phyloP scores from a whole-genome alignment of 2,113 vertebrate genomes.

The Macrotis lagotis region DNA sequence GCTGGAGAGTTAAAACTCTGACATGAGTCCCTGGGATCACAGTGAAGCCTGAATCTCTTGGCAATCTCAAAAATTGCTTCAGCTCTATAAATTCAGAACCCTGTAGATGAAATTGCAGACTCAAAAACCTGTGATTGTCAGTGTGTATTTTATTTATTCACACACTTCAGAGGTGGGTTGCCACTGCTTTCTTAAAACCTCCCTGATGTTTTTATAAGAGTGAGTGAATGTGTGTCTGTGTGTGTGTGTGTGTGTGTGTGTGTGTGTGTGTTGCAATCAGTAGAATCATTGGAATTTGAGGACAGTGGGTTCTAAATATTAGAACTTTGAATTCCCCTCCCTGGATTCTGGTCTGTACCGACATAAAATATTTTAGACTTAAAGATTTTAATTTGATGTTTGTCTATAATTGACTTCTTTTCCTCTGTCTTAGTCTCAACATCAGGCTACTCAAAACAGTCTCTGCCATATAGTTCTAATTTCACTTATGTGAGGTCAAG shows the following conservation, averaged over 20 bases:
- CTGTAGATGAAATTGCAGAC: not conserved
- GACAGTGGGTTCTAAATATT: not conserved
- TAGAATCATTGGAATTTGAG: not conserved
- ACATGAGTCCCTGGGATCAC: fast-evolving
- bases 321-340: not conserved
- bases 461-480: not conserved
- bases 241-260: not conserved
- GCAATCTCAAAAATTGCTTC: not conserved
- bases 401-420: not conserved
- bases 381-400: not conserved
- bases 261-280: not conserved
- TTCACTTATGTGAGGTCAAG: not conserved
- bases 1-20: not conserved
- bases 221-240: not conserved
- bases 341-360: not conserved
- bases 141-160: fast-evolving
- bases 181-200: not conserved
- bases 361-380: not conserved
- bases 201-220: not conserved
- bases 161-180: fast-evolving
- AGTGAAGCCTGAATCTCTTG: fast-evolving
- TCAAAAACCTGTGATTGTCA: fast-evolving
- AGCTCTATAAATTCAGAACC: not conserved
- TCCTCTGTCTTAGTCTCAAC: fast-evolving
- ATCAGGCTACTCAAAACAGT: not conserved